Evolutionary conservation across 2,113 vertebrate species (phyloP).

Genomic region (Fukomys damarensis): DNA sequence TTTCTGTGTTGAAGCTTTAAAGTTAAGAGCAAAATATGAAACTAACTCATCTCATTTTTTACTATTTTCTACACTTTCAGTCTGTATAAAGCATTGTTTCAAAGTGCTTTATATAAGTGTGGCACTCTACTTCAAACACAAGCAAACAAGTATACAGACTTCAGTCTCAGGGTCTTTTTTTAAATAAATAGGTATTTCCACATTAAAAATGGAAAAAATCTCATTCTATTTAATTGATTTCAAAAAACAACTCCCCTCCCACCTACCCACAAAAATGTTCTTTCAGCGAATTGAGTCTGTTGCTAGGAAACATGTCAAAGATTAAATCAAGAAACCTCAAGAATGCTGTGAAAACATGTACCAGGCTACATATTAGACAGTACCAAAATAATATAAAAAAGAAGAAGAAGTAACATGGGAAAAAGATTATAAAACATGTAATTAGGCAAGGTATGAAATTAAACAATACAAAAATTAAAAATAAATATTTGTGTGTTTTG

Average conservation of each 20-base stretch:
- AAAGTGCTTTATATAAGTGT: neutral
- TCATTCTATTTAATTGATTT: constrained; percentile 58
- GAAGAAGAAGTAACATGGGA: neutral
- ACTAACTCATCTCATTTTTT: neutral
- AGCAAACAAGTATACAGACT: neutral
- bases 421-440: neutral
- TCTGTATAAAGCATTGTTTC: neutral
- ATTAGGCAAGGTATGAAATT: neutral
- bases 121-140: neutral
- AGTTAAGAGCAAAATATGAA: neutral
- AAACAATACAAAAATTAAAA: neutral
- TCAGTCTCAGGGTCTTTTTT: constrained; percentile 8
- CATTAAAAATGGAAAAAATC: neutral
- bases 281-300: constrained; percentile 76
- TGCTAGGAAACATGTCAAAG: constrained; percentile 86
- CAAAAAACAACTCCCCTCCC: constrained; percentile 16
- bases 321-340: constrained; percentile 82
- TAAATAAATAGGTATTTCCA: constrained; percentile 36
- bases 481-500: neutral
- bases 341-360: constrained; percentile 82
- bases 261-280: constrained; percentile 70
- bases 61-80: constrained; percentile 7
- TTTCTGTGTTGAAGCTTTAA: neutral
- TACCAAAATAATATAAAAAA: constrained; percentile 65
- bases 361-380: constrained; percentile 75